These are phyloP conservation scores for Tetramorium parvispinum DNA, from an alignment of 1,140 invertebrate genomes.

Conservation along the genomic window DNA sequence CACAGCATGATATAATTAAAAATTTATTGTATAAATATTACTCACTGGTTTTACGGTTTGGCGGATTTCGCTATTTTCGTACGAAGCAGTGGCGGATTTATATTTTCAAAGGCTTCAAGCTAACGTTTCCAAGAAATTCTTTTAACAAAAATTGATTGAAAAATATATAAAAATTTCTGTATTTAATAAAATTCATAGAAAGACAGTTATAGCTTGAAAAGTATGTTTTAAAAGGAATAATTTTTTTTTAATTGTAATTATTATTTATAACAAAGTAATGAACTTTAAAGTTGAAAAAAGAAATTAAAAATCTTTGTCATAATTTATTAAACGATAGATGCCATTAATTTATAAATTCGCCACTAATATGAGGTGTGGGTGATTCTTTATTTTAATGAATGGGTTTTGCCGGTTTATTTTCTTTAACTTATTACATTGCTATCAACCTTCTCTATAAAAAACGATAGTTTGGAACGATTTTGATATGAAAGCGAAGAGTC, in stretches of 20 bases:
- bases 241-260: slow-evolving; percentile 26
- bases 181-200: neutral
- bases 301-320: neutral
- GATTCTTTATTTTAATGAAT: neutral
- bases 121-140: neutral
- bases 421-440: slow-evolving; percentile 29
- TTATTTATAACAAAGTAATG: neutral
- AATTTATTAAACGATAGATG: neutral
- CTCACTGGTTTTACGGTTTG: neutral
- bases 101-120: neutral
- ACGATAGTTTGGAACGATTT: slow-evolving; percentile 38
- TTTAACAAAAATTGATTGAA: slow-evolving; percentile 7
- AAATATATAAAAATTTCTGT: neutral
- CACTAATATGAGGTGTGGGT: neutral
- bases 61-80: neutral
- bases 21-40: neutral
- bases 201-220: neutral
- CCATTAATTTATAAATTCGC: slow-evolving; percentile 15
- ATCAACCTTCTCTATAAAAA: slow-evolving; percentile 47
- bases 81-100: slow-evolving; percentile 22
- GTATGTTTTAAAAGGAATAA: neutral
- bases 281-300: neutral
- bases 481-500: slow-evolving; percentile 49
- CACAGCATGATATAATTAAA: neutral
- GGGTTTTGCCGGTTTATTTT: slow-evolving; percentile 32